phyloP scores from a whole-genome alignment of 2,888 invertebrate species.

The Yponomeuta cagnagella region DNA sequence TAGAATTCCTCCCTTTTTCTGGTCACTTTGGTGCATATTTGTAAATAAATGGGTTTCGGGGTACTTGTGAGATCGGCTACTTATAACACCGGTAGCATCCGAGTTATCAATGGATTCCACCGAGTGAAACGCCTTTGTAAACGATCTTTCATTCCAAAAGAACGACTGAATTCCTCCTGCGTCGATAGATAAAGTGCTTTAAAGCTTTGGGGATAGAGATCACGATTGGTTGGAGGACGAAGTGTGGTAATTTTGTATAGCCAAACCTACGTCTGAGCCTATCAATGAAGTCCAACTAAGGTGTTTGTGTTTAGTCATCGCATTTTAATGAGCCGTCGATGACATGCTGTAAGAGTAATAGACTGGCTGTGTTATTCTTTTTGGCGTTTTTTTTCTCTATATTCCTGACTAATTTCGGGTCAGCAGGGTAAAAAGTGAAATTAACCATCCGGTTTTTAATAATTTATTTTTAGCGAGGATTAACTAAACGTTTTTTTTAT shows the following conservation, averaged over 20 bases:
- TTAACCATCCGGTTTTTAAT: conserved; percentile 43
- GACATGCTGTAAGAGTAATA: conserved; percentile 74
- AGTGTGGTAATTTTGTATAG: conserved; percentile 50
- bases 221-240: conserved; percentile 13
- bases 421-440: conserved; percentile 38
- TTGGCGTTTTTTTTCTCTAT: conserved; percentile 59
- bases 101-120: conserved; percentile 73
- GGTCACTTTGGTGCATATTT: conserved; percentile 26
- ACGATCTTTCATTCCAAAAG: conserved; percentile 59
- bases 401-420: conserved; percentile 33
- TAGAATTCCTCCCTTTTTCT: conserved; percentile 21
- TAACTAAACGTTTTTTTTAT: conserved; percentile 16
- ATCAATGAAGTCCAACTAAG: conserved; percentile 73
- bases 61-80: conserved; percentile 61
- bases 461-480: conserved; percentile 41
- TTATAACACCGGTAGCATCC: conserved; percentile 72
- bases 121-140: conserved; percentile 71
- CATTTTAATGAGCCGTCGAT: conserved; percentile 74
- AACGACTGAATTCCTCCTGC: conserved; percentile 39
- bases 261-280: conserved; percentile 66
- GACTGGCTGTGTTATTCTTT: conserved; percentile 71
- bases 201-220: not conserved
- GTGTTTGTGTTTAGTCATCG: conserved; percentile 74
- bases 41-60: conserved; percentile 46
- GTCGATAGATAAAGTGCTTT: not conserved